Evolutionary conservation across 2,888 invertebrate genomes (phyloP), one percentile per base, ranked within the genome.

Genomic region (Pollenia angustigena): DNA sequence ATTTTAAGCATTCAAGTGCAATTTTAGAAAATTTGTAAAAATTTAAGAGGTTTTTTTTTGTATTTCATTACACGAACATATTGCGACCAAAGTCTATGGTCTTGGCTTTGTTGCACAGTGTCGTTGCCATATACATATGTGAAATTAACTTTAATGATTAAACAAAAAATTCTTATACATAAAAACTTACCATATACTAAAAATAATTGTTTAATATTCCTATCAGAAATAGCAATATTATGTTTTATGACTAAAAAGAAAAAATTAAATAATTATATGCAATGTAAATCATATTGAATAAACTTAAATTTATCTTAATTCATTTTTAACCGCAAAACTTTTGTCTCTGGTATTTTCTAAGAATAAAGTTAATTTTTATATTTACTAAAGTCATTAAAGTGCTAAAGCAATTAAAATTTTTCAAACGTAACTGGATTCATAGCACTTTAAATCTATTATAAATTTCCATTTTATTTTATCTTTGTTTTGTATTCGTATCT

Each of bases 361-460:
- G 8, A 60, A 72, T 56, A 12, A 56, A 71, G 9, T 9, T 54
- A 0, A 18, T 7, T 42, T 71, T 8, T 8, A 52, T 50, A n/a
- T n/a, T n/a, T n/a, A 12, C 11, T 11, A 16, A 54, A 66, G 32
- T 14, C 50, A 23, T 72, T 50, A 46, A 44, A 44, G 44, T 44
- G 56, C 40, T 56, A 54, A 46, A 74, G 16, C 58, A 46, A 32
- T 75, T 75, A 18, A 75, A 18, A 40, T 50, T 18, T 16, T 12
- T 40, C 32, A 32, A 32, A 32, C 32, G 32, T 32, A 6, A n/a
- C n/a, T 8, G 52, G n/a, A 16, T 52, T 52, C n/a, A 52, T 52
- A 52, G 14, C 58, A 40, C 58, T 32, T 58, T 18, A 66, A 66
- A 66, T 66, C 14, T 46, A 18, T 40, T 66, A 48, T 66, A 66